Evolutionary conservation across 2,113 vertebrate species (phyloP), one percentile per base, ranked within the genome.

Genomic region (Numida meleagris): DNA sequence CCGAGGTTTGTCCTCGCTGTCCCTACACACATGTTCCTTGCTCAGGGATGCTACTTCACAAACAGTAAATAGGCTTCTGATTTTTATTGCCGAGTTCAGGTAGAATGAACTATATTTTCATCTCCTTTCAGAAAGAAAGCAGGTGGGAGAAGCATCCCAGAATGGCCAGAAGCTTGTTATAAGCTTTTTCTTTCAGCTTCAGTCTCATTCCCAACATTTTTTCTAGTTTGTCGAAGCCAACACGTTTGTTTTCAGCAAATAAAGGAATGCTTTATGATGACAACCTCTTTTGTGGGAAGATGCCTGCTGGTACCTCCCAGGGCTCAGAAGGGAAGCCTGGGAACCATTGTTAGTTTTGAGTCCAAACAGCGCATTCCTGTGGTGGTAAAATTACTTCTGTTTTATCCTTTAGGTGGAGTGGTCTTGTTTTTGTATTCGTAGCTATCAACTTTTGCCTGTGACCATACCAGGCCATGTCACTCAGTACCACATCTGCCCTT

Each of bases 11-110:
- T 63, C 40, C 34, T 84, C 34, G 15, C 65, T 57, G 12, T 23
- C 27, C 29, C 21, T 4, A 1, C 8, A 12, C n/a, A 13, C 0
- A 0, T 0, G 1, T 6, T 45, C 42, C 12, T 8, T 58, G 42
- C n/a, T 48, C 5, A 1, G 31, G 6, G 8, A 34, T 1, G 4
- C 12, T 18, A 27, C 2, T 12, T 68, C 25, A 58, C 19, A 31
- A 14, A 27, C 31, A 4, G 31, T 40, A 42, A 72, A 71, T 31
- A 71, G 14, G 11, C 51, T 73, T 61, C n/a, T 46, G 36, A 31
- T 6, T 20, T 19, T 57, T 55, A 33, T 57, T 33, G 19, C 5
- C 8, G 8, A 0, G 50, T 76, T 73, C 51, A 9, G 11, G 36
- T 62, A 61, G 86, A 75, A 74, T 19, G 1, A 55, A 7, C 13